These are phyloP conservation scores for Miopithecus talapoin DNA, from an alignment of 2,797 vertebrate species.

Conservation along the genomic window DNA sequence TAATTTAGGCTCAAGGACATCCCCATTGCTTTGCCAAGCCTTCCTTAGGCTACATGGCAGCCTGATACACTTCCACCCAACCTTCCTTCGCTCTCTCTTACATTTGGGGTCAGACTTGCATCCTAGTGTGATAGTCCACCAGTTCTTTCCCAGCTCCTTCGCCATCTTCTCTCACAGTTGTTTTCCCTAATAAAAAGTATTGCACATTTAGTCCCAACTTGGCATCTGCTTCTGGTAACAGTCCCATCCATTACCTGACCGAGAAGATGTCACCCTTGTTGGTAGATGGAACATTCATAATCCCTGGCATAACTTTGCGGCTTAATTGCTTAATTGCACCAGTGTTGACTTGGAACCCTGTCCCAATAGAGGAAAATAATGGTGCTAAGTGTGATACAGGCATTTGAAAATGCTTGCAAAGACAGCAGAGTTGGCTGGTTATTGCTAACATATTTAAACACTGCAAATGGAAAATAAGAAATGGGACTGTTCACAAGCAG, in stretches of 20 bases:
- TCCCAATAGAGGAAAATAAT: neutral
- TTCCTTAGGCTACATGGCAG: neutral
- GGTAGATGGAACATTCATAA: neutral
- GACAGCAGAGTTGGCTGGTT: neutral
- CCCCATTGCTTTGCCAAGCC: neutral
- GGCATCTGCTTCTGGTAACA: neutral
- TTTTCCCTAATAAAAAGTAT: neutral
- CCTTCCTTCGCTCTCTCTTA: neutral
- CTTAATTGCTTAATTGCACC: conserved; percentile 3
- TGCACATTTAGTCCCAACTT: neutral
- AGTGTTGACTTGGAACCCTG: neutral
- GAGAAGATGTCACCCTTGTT: neutral
- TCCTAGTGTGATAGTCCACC: neutral
- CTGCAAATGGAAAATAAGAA: conserved; percentile 20
- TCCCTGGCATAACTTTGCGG: neutral
- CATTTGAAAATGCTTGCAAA: conserved; percentile 9
- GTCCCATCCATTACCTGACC: neutral
- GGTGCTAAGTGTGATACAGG: neutral
- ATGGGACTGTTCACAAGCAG: neutral
- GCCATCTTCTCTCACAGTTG: neutral
- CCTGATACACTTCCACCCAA: neutral
- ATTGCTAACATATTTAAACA: neutral
- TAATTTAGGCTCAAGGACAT: neutral
- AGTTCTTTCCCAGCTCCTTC: neutral
- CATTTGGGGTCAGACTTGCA: neutral